Evolutionary conservation across 2,888 invertebrate species (phyloP).

Genomic region (Vesta saturnalis): DNA sequence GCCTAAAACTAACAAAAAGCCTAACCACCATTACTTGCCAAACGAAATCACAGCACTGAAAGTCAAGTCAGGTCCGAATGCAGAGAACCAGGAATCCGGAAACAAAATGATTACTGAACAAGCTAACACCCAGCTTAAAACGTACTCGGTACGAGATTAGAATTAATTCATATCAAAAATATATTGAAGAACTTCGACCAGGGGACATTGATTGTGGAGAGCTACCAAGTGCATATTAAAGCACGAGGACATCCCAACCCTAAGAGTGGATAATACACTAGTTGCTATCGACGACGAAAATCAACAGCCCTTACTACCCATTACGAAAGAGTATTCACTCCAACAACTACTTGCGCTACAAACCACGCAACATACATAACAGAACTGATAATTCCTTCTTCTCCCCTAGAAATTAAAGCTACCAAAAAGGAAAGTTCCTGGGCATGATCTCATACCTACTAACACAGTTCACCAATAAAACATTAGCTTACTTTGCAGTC

Average conservation of each 20-base stretch:
- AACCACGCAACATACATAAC: too few relatives aligned
- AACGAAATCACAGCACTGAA: neutral
- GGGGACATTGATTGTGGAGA: neutral
- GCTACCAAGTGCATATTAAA: neutral
- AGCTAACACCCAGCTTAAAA: neutral
- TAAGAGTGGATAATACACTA: neutral
- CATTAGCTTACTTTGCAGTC: too few relatives aligned
- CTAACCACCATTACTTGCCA: neutral
- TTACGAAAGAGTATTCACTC: too few relatives aligned
- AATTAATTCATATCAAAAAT: neutral
- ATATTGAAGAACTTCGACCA: neutral
- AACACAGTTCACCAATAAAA: too few relatives aligned
- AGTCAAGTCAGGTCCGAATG: too few relatives aligned
- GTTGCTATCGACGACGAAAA: too few relatives aligned
- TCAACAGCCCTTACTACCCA: too few relatives aligned
- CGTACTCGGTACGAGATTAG: neutral
- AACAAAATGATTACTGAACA: neutral
- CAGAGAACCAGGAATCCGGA: neutral
- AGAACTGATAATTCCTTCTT: too few relatives aligned
- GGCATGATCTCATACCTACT: too few relatives aligned
- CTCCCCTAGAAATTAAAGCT: too few relatives aligned
- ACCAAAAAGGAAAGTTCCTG: too few relatives aligned
- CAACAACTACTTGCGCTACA: too few relatives aligned
- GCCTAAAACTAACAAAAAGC: neutral
- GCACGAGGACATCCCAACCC: neutral